phyloP scores from a whole-genome alignment of 2,797 vertebrate genomes.

The Tauraco hartlaubi region DNA sequence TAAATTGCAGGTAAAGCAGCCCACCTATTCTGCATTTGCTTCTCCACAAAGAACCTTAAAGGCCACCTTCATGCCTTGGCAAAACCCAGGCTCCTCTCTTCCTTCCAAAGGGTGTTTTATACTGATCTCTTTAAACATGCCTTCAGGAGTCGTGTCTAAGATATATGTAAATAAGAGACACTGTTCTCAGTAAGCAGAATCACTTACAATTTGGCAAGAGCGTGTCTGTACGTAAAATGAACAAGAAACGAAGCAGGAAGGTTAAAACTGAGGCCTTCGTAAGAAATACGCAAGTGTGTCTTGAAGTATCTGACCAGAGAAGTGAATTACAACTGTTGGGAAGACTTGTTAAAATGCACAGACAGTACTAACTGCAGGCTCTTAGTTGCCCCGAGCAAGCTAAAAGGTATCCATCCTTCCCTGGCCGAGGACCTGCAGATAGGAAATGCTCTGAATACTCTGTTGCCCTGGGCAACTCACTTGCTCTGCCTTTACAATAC shows the following conservation, averaged over 20 bases:
- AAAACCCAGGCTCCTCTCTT: not conserved
- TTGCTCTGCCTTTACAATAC: not conserved
- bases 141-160: not conserved
- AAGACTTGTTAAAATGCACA: not conserved
- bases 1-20: not conserved
- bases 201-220: not conserved
- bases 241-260: not conserved
- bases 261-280: not conserved
- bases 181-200: not conserved
- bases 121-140: not conserved
- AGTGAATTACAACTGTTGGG: not conserved
- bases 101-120: not conserved
- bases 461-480: slow-evolving; percentile 23
- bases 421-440: not conserved
- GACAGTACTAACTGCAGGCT: not conserved
- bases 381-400: not conserved
- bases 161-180: not conserved
- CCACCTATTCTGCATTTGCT: not conserved
- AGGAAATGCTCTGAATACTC: not conserved
- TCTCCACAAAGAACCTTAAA: not conserved
- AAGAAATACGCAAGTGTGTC: not conserved
- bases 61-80: not conserved
- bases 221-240: not conserved
- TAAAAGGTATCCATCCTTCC: not conserved
- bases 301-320: not conserved